Percentiles rank a stretch among this genome's conserved stretches.
These are phyloP conservation scores for Hoplostethus atlanticus DNA, from an alignment of 2,797 vertebrate genomes.

Conservation along the genomic window DNA sequence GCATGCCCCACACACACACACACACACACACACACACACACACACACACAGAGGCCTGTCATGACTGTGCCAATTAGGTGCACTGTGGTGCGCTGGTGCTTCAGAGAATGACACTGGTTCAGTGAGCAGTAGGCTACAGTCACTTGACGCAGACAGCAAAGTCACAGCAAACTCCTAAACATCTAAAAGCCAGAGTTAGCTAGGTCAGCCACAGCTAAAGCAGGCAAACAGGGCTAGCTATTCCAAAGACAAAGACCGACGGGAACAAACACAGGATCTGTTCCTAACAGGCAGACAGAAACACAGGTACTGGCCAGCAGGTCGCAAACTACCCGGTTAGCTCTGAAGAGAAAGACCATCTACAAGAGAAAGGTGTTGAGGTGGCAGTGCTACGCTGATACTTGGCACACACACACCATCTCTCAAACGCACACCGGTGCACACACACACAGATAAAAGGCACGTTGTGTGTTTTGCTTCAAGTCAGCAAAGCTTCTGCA, in stretches of 20 bases:
- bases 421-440: too few species aligned
- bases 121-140: conserved; percentile 49
- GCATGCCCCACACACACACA: conserved; percentile 23
- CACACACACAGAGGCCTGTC: conserved; percentile 34
- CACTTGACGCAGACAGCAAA: conserved; percentile 54
- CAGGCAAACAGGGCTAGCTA: conserved; percentile 42
- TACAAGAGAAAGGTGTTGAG: conserved; percentile 48
- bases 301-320: conserved; percentile 40
- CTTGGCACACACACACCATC: too few species aligned
- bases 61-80: conserved; percentile 52
- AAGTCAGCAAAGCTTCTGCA: conserved; percentile 70
- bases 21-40: conserved; percentile 13
- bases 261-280: conserved; percentile 42
- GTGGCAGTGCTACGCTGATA: conserved; percentile 18
- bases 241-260: conserved; percentile 38
- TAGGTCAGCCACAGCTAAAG: conserved; percentile 23
- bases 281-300: conserved; percentile 30
- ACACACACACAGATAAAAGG: conserved; percentile 26
- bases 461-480: conserved; percentile 52
- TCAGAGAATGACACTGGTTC: conserved; percentile 47
- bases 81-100: conserved; percentile 27
- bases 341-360: conserved; percentile 39
- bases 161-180: conserved; percentile 55
- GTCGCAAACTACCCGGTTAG: conserved; percentile 50
- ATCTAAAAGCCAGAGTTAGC: conserved; percentile 42